These are phyloP conservation scores for Huso huso DNA, from an alignment of 2,797 vertebrate genomes.

Conservation along the genomic window DNA sequence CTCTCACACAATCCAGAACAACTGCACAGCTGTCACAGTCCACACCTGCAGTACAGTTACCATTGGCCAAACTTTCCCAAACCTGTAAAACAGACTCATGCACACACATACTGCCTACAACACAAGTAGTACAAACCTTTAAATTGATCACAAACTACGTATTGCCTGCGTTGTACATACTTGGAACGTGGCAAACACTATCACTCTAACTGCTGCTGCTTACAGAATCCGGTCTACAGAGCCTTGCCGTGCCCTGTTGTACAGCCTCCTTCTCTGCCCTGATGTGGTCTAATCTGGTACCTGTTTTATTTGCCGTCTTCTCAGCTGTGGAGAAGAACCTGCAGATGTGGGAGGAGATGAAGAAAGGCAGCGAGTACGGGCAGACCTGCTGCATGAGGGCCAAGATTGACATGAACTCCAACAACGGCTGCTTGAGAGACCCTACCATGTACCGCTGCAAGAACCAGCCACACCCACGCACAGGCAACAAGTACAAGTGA, in stretches of 20 bases:
- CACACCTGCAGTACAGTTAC: no score
- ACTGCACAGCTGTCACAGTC: no score
- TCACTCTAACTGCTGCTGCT: no score
- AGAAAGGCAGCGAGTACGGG: slow-evolving; percentile 74
- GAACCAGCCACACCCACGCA: slow-evolving; percentile 83
- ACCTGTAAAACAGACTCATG: no score
- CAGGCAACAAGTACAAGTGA: slow-evolving; percentile 78
- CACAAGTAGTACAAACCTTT: no score
- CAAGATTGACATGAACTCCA: slow-evolving; percentile 96
- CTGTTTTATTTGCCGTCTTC: not conserved
- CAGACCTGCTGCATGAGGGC: slow-evolving; percentile 93
- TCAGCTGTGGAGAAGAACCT: slow-evolving; percentile 87
- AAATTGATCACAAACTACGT: no score
- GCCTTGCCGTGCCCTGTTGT: not conserved
- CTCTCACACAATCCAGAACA: no score
- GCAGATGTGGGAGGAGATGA: slow-evolving; percentile 95
- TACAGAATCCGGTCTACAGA: not conserved
- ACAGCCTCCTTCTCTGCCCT: not conserved
- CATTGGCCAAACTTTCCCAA: no score
- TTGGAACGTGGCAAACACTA: no score
- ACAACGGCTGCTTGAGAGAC: slow-evolving; percentile 95
- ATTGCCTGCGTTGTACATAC: no score
- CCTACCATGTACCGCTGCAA: slow-evolving; percentile 95
- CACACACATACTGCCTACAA: no score
- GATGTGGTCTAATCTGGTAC: no score